phyloP scores from a whole-genome alignment of 1,140 invertebrate species.

The Aphis gossypii region DNA sequence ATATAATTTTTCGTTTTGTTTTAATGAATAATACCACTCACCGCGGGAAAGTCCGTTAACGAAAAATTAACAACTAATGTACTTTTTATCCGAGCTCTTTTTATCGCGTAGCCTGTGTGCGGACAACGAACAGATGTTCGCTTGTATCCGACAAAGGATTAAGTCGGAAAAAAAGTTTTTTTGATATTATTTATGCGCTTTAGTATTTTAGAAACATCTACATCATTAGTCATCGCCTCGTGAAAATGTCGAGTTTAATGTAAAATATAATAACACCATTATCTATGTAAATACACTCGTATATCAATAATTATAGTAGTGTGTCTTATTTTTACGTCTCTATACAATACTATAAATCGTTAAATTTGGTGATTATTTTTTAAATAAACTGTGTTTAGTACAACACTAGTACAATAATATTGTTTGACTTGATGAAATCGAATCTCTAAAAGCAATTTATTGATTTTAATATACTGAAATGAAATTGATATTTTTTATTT shows the following conservation, averaged over 20 bases:
- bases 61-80: background rate
- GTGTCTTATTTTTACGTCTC: background rate
- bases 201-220: background rate
- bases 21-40: background rate
- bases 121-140: background rate
- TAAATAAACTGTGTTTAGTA: background rate
- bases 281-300: background rate
- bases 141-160: conserved; percentile 1
- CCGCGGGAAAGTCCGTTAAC: background rate
- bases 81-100: background rate
- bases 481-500: background rate
- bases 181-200: conserved; percentile 3
- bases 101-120: background rate
- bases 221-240: conserved; percentile 29
- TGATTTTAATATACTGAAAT: background rate
- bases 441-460: background rate
- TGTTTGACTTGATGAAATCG: background rate
- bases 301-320: background rate
- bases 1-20: background rate
- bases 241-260: conserved; percentile 2
- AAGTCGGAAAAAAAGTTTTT: background rate
- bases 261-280: background rate
- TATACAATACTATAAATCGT: background rate
- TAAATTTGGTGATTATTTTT: background rate
- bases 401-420: no score